Conservation (phyloP, 2,113 vertebrate species). For the Toxotes jaculatrix region DNA sequence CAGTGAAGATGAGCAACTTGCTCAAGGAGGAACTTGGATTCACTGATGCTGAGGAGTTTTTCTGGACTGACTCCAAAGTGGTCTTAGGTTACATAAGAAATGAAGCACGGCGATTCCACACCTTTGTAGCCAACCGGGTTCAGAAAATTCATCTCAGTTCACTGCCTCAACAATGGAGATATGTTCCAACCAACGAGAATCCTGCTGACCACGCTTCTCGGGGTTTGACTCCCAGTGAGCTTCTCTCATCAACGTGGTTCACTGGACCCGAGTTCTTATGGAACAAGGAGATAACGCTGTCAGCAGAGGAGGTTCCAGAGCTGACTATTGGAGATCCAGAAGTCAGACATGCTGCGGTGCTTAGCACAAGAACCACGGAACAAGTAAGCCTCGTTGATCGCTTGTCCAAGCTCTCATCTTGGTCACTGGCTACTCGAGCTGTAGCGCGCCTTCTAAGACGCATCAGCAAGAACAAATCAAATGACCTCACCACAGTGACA, state of each 20-base stretch:
- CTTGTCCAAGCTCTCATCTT: background rate
- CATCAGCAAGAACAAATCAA: background rate
- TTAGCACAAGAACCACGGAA: no score
- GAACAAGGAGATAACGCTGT: no score
- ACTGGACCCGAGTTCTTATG: no score
- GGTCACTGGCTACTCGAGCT: background rate
- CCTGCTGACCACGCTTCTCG: no score
- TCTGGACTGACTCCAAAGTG: constrained; percentile 11
- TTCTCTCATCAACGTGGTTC: no score
- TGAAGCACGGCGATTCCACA: background rate
- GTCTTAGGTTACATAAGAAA: background rate
- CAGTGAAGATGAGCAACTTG: background rate
- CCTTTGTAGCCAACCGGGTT: background rate
- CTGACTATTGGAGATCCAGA: no score
- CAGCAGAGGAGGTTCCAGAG: no score
- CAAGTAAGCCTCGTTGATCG: no score
- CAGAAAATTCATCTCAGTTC: background rate
- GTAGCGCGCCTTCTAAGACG: background rate
- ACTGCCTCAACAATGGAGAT: no score
- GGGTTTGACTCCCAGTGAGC: no score
- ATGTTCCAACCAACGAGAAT: background rate
- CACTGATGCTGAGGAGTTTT: background rate
- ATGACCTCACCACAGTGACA: background rate
- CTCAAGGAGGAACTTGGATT: constrained; percentile 11
- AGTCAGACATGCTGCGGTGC: no score